Base-by-base conservation (phyloP, 2,113 vertebrate genomes). In the Carlito syrichta region DNA sequence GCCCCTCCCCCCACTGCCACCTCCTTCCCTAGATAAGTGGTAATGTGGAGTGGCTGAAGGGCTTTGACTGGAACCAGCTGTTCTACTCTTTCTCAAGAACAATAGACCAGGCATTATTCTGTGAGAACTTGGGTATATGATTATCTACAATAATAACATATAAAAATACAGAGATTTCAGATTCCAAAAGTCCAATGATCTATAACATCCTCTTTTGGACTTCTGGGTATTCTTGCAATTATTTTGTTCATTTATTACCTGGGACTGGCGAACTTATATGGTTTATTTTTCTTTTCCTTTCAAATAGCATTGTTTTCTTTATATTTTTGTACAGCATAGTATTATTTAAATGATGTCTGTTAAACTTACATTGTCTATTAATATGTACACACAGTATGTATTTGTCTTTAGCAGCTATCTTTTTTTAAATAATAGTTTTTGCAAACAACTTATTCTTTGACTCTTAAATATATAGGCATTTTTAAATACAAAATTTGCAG, bases 21-120 rank as follows among this genome's bases (percentile, higher is more conserved):
- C 92, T 58, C 30, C 52, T 74, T 73, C 62, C 43, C 78, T 3
- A 66, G 52, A 76, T 91, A 92, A 92, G 91, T 96, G 94, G 95
- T 95, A 93, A 97, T n/a, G 52, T 17, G 89, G 89, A 97, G 97
- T 78, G 91, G 89, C 97, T 96, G 95, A 97, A 97, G 93, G 96
- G 71, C 87, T 97, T 98, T 97, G 96, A 98, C 92, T 97, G 50
- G 97, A 98, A 97, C 96, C 98, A 98, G 98, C 97, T 98, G 98
- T 98, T 97, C 96, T 94, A 35, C 93, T 96, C 96, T 97, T 83
- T 95, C 87, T 95, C 84, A 86, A 96, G 97, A 97, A 66, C 38
- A 98, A 91, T 91, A 93, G 94, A 76, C 96, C 89, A 97, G 96
- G 89, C 52, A 11, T 92, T 97, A 74, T 95, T 97, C 95, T 86